Conservation (phyloP, 2,888 invertebrate species). For the Parochlus steinenii region DNA sequence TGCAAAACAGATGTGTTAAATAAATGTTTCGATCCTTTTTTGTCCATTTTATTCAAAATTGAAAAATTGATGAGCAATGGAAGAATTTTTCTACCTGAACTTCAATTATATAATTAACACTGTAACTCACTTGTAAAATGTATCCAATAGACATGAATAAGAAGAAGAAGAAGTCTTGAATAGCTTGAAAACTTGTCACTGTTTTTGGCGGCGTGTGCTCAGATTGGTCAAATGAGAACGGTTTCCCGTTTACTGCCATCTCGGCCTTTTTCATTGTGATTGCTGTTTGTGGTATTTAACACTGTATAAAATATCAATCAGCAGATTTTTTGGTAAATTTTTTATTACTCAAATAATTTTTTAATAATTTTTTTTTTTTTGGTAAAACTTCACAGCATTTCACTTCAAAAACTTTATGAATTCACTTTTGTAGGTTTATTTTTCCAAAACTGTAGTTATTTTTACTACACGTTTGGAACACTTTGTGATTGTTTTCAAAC, state of each 20-base stretch:
- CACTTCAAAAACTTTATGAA: neutral
- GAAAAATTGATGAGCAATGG: no score
- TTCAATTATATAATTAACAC: no score
- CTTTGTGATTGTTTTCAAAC: no score
- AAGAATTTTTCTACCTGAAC: no score
- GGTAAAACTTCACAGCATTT: neutral
- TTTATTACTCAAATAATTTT: neutral
- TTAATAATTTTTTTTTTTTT: neutral
- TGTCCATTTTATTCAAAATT: no score
- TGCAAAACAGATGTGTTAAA: no score
- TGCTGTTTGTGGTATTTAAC: neutral
- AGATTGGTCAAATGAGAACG: constrained; percentile 6
- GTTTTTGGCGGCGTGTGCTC: neutral
- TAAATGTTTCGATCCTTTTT: no score
- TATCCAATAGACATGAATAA: constrained; percentile 4
- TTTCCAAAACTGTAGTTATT: no score
- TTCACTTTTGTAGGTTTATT: neutral
- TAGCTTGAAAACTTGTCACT: constrained; percentile 1
- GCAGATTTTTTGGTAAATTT: no score
- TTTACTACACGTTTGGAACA: no score
- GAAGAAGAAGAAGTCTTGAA: constrained; percentile 5
- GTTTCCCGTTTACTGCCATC: constrained; percentile 2
- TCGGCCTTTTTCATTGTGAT: neutral
- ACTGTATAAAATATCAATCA: neutral
- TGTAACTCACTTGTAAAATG: constrained; percentile 4